Evolutionary conservation across 1,140 invertebrate genomes (phyloP).

Genomic region (Conus betulinus): DNA sequence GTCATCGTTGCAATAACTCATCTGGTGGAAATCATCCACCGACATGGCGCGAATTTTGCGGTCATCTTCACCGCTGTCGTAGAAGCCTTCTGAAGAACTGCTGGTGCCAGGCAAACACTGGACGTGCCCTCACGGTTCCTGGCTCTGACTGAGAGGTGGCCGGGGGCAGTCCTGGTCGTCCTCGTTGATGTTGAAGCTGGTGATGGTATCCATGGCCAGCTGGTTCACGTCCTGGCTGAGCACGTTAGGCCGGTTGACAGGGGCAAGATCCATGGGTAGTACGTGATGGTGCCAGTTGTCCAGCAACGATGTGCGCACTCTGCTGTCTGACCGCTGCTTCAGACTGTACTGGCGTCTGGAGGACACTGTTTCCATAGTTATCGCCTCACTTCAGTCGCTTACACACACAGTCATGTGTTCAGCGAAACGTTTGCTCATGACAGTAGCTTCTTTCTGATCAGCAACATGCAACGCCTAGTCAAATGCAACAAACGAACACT

Average conservation of each 20-base stretch:
- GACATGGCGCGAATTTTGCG: constrained; percentile 25
- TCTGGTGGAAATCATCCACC: background rate
- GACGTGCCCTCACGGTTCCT: background rate
- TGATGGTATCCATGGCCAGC: background rate
- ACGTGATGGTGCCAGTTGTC: constrained; percentile 13
- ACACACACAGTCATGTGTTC: too few relatives aligned
- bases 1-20: background rate
- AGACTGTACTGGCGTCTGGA: background rate
- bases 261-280: background rate
- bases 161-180: constrained; percentile 35
- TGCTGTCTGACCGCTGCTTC: background rate
- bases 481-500: too few relatives aligned
- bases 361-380: background rate
- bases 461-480: too few relatives aligned
- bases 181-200: constrained; percentile 34
- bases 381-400: background rate
- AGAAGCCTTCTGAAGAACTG: constrained; percentile 29
- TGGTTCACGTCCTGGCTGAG: background rate
- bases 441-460: too few relatives aligned
- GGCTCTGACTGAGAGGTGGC: background rate
- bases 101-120: background rate
- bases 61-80: constrained; percentile 28
- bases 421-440: too few relatives aligned
- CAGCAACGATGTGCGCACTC: background rate
- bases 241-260: background rate